Conservation (phyloP, 2,888 invertebrate genomes). For the Synanthedon tipuliformis region DNA sequence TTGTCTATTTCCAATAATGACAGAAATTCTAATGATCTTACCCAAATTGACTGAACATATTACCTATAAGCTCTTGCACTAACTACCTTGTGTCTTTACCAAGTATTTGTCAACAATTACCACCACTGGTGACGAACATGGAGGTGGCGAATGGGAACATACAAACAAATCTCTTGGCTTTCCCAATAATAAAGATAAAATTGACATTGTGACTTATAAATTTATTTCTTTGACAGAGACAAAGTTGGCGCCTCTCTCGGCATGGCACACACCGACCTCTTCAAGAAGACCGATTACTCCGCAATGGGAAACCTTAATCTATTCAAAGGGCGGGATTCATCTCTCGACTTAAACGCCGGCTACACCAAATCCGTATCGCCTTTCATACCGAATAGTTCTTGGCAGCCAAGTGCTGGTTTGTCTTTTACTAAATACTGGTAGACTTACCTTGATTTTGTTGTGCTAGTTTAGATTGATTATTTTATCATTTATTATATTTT, state of each 20-base stretch:
- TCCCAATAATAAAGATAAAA: not conserved
- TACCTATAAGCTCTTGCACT: too few species aligned
- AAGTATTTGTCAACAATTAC: too few species aligned
- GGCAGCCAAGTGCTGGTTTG: constrained; percentile 23
- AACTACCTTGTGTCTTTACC: too few species aligned
- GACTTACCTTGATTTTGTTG: not conserved
- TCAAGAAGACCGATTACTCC: constrained; percentile 28
- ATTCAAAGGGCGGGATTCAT: constrained; percentile 15
- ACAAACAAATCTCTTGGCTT: not conserved
- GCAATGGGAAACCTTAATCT: constrained; percentile 29
- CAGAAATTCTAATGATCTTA: too few species aligned
- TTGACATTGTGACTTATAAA: too few species aligned
- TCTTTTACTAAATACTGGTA: constrained; percentile 10
- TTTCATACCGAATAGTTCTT: constrained; percentile 17
- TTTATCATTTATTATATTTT: too few species aligned
- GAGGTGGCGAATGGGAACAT: too few species aligned
- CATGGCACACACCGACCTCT: constrained; percentile 20
- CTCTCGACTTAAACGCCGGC: constrained; percentile 33
- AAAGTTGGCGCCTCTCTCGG: constrained; percentile 24
- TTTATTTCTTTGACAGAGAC: constrained; percentile 14
- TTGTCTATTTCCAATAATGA: too few species aligned
- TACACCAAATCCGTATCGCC: constrained; percentile 25
- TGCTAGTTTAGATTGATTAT: not conserved
- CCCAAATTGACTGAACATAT: too few species aligned
- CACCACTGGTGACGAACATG: not conserved